Conservation (phyloP, 2,113 vertebrate genomes). For the Ceyx cyanopectus region DNA sequence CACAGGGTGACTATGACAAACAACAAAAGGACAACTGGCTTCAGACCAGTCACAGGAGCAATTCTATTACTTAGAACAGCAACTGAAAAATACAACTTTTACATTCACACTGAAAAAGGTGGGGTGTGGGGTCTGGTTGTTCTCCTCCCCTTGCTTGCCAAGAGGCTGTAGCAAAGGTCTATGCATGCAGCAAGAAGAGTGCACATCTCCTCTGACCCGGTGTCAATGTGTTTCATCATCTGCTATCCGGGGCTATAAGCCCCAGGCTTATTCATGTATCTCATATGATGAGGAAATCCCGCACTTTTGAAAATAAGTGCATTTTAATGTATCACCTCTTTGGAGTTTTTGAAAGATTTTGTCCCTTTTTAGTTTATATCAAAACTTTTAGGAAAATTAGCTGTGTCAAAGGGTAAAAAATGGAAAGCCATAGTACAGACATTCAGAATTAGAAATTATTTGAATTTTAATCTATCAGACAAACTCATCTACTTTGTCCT, state of each 20-base stretch:
- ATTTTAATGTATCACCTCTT: background rate
- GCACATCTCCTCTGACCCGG: background rate
- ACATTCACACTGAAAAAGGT: background rate
- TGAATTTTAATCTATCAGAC: background rate
- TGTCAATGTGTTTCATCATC: background rate
- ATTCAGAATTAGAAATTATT: background rate
- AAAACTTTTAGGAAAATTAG: background rate
- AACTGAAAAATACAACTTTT: background rate
- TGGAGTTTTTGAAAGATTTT: background rate
- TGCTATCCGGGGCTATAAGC: background rate
- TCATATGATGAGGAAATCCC: background rate
- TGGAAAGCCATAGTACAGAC: background rate
- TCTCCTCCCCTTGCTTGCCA: background rate
- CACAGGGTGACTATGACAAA: fast-evolving
- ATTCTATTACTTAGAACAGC: background rate
- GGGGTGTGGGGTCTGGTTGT: fast-evolving
- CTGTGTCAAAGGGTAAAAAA: background rate
- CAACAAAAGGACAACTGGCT: background rate
- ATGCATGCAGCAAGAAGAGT: background rate
- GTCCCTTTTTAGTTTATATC: background rate
- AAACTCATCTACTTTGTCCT: background rate
- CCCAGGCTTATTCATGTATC: background rate
- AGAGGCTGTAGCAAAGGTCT: background rate
- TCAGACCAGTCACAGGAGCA: background rate
- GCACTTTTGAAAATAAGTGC: background rate